A percentile compares a stretch with the other conserved stretches of the same genome.
Conservation (phyloP, 2,113 vertebrate species). For the Crocuta crocuta region DNA sequence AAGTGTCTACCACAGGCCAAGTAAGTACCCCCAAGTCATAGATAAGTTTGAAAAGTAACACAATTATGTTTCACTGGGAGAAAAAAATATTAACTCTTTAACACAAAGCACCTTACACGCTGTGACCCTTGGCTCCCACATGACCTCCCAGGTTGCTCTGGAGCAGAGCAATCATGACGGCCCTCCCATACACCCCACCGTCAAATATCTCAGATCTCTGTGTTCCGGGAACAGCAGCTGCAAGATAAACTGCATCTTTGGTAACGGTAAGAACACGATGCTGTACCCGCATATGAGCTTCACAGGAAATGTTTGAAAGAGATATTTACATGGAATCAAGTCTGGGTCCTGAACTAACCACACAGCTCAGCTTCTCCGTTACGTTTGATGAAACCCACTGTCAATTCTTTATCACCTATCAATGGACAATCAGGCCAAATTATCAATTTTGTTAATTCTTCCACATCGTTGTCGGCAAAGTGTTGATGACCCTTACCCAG, state of each 20-base stretch:
- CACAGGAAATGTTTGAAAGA: conserved; percentile 23
- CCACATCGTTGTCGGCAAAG: neutral
- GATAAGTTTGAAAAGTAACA: conserved; percentile 31
- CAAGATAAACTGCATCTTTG: neutral
- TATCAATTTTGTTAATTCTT: neutral
- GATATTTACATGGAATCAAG: neutral
- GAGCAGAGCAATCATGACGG: neutral
- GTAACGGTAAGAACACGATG: neutral
- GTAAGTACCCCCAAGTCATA: conserved; percentile 3
- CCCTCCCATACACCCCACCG: neutral
- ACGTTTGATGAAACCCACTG: conserved; percentile 29
- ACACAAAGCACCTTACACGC: neutral
- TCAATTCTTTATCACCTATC: neutral
- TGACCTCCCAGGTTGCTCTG: neutral
- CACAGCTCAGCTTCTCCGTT: neutral
- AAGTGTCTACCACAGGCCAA: neutral
- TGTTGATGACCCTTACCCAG: neutral
- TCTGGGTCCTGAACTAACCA: neutral
- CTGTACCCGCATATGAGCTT: conserved; percentile 46
- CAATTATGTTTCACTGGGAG: conserved; percentile 25
- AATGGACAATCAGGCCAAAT: neutral
- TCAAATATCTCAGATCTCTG: neutral
- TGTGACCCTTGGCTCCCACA: neutral
- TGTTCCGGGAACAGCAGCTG: neutral
- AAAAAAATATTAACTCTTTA: conserved; percentile 31